Evolutionary conservation across 2,888 invertebrate species (phyloP).

Genomic region (Apamea epomidion): DNA sequence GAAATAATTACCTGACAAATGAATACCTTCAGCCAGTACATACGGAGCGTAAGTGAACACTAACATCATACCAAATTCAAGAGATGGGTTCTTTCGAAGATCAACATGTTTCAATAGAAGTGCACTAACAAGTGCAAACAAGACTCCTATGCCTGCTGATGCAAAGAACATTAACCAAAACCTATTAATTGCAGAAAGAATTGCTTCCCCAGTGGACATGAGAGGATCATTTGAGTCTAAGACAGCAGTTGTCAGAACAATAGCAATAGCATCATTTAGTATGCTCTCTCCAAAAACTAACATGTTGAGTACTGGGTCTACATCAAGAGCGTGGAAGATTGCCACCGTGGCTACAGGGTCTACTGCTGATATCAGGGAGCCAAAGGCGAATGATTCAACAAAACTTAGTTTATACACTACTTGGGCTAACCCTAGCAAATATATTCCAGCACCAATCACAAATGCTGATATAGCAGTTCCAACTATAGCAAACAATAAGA

Average conservation of each 20-base stretch:
- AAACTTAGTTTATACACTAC: conserved; percentile 98
- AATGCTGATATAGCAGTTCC: conserved; percentile 99
- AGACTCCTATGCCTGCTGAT: conserved; percentile 98
- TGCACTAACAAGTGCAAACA: conserved; percentile 98
- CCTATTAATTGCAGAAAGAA: conserved; percentile 96
- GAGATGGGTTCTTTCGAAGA: conserved; percentile 98
- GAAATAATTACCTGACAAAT: conserved; percentile 93
- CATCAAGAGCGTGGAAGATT: conserved; percentile 99
- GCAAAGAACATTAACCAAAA: conserved; percentile 99
- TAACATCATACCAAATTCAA: conserved; percentile 99
- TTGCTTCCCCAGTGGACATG: conserved; percentile 94
- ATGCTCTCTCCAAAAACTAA: conserved; percentile 99
- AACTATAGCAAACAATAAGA: conserved; percentile 98
- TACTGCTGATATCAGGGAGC: conserved; percentile 99
- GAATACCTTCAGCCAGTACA: conserved; percentile 98
- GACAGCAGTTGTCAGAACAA: conserved; percentile 98
- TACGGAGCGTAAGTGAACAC: conserved; percentile 99
- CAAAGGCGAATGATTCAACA: conserved; percentile 99
- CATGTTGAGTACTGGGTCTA: conserved; percentile 99
- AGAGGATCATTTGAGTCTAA: conserved; percentile 91
- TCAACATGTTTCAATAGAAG: conserved; percentile 98
- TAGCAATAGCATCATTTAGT: conserved; percentile 99
- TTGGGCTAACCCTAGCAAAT: conserved; percentile 97
- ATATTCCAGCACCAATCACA: conserved; percentile 98
- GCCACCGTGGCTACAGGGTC: conserved; percentile 99